phyloP scores from a whole-genome alignment of 1,140 invertebrate genomes.

The Euura lappo region DNA sequence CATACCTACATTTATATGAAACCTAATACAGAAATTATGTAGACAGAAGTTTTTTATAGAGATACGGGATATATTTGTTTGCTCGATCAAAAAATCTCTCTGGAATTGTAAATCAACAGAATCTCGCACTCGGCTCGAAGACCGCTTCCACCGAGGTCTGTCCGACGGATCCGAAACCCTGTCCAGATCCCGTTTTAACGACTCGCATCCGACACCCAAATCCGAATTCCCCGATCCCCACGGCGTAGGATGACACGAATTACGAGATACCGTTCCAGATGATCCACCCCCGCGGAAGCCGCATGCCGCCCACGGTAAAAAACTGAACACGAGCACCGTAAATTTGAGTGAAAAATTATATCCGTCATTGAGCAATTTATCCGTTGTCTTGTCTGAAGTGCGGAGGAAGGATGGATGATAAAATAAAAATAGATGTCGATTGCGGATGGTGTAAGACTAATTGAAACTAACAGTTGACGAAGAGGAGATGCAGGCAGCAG shows the following conservation, averaged over 20 bases:
- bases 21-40: too few relatives aligned
- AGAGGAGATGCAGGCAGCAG: not conserved
- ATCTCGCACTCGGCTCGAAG: conserved; percentile 12
- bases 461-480: not conserved
- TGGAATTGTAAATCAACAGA: not conserved
- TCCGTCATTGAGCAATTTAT: too few relatives aligned
- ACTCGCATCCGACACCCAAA: not conserved
- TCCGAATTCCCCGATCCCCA: not conserved
- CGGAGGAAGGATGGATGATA: too few relatives aligned
- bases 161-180: conserved; percentile 9
- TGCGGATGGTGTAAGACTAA: not conserved
- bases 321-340: too few relatives aligned
- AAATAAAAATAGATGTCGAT: not conserved
- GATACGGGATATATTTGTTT: too few relatives aligned
- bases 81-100: not conserved
- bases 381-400: too few relatives aligned
- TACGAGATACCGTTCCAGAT: not conserved
- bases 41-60: too few relatives aligned
- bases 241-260: not conserved
- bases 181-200: conserved; percentile 4
- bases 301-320: not conserved
- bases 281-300: not conserved
- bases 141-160: conserved; percentile 12
- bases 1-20: too few relatives aligned
- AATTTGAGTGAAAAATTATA: too few relatives aligned